phyloP scores from a whole-genome alignment of 2,113 vertebrate genomes.

The Scatophagus argus region DNA sequence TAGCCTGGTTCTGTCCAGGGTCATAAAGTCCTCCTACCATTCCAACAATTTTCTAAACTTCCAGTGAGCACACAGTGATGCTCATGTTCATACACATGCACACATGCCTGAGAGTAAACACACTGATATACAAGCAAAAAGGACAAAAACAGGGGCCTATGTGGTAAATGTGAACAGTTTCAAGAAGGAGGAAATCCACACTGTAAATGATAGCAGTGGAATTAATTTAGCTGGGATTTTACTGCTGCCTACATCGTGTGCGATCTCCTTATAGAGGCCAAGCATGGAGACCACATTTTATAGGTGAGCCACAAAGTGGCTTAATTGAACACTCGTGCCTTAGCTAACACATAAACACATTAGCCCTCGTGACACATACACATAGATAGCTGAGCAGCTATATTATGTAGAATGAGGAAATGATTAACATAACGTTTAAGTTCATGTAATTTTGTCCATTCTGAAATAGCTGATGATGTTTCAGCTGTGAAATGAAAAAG shows the following conservation, averaged over 20 bases:
- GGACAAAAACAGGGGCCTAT: not conserved
- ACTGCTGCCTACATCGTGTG: slow-evolving; percentile 51
- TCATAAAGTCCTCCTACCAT: not conserved
- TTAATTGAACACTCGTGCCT: slow-evolving; percentile 57
- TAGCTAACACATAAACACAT: slow-evolving; percentile 42
- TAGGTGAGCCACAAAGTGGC: slow-evolving; percentile 51
- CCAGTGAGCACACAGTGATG: not conserved
- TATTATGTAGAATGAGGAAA: not conserved
- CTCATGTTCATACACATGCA: not conserved
- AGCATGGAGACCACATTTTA: slow-evolving; percentile 33
- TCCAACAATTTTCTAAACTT: not conserved
- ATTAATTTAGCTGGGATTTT: slow-evolving; percentile 48
- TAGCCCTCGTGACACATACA: slow-evolving; percentile 30
- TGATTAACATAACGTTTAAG: not conserved
- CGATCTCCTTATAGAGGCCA: slow-evolving; percentile 51
- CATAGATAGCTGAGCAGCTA: not conserved
- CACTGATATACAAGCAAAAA: not conserved
- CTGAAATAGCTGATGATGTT: not conserved
- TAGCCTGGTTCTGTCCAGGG: not conserved
- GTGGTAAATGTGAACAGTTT: slow-evolving; percentile 40
- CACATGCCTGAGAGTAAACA: not conserved
- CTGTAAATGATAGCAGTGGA: slow-evolving; percentile 24
- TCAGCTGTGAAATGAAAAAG: not conserved
- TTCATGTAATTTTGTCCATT: not conserved
- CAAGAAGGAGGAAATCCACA: slow-evolving; percentile 23